These are phyloP conservation scores for Dreissena rostriformis DNA, from an alignment of 1,140 invertebrate genomes.

Conservation along the genomic window DNA sequence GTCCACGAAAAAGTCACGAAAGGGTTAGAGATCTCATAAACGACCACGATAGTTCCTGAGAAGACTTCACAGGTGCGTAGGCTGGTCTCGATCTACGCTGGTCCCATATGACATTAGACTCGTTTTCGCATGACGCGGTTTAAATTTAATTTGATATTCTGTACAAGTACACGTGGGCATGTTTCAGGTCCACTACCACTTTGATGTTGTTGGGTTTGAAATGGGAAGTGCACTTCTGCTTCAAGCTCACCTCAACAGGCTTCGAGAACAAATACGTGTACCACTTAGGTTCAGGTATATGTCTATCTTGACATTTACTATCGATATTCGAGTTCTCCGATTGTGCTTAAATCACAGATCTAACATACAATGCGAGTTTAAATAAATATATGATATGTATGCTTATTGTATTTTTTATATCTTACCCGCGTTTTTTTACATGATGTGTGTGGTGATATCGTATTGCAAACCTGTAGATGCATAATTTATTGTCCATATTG, in stretches of 20 bases:
- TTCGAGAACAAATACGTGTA: constrained; percentile 24
- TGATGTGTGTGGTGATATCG: no score
- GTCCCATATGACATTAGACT: not conserved
- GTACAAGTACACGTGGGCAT: not conserved
- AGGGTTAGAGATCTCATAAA: not conserved
- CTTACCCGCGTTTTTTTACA: not conserved
- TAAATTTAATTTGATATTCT: not conserved
- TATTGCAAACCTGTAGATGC: not conserved
- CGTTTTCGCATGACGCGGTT: not conserved
- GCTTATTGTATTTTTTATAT: not conserved
- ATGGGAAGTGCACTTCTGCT: constrained; percentile 37
- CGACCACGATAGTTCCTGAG: not conserved
- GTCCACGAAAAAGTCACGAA: not conserved
- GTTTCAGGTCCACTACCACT: constrained; percentile 28
- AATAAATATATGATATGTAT: not conserved
- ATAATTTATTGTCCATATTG: not conserved
- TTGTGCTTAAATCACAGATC: not conserved
- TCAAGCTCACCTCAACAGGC: not conserved
- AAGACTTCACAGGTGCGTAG: no score
- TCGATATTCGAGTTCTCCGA: not conserved
- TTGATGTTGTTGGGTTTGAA: constrained; percentile 16
- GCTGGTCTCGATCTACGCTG: no score
- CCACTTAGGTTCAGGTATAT: constrained; percentile 45
- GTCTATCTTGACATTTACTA: not conserved
- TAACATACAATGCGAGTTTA: not conserved